A percentile compares a stretch with the other conserved stretches of the same genome.
phyloP scores from a whole-genome alignment of 2,113 vertebrate genomes.

The Neogale vison region DNA sequence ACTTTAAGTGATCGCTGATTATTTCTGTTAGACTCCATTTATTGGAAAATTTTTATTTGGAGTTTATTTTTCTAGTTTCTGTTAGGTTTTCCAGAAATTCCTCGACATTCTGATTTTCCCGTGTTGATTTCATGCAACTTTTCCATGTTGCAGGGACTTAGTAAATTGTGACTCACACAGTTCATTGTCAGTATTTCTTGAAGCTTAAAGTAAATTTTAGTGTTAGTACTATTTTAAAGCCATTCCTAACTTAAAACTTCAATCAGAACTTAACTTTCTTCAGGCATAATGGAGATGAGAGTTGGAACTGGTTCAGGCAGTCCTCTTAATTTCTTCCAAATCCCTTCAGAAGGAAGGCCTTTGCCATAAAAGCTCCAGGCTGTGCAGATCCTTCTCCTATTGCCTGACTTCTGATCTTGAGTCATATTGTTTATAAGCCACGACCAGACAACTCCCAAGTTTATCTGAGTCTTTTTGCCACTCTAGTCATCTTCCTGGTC shows the following conservation, averaged over 20 bases:
- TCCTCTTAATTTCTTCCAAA: background rate
- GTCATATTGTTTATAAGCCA: background rate
- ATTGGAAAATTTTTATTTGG: background rate
- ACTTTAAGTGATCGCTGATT: background rate
- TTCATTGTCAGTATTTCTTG: background rate
- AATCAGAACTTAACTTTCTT: background rate
- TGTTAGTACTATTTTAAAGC: background rate
- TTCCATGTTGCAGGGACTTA: conserved; percentile 14
- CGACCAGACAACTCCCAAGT: background rate
- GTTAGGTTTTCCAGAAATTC: background rate
- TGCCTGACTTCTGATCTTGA: background rate
- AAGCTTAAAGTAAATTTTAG: background rate
- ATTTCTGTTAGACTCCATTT: conserved; percentile 22
- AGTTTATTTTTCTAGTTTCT: conserved; percentile 1
- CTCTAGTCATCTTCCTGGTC: background rate
- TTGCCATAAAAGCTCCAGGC: background rate
- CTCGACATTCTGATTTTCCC: background rate
- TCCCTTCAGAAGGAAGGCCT: background rate
- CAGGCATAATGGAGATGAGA: background rate
- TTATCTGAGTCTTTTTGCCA: background rate
- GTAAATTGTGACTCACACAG: background rate
- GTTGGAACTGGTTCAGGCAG: background rate
- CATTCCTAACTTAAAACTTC: background rate
- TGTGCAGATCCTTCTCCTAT: background rate
- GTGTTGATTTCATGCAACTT: background rate